phyloP scores from a whole-genome alignment of 2,888 invertebrate genomes.

The Apodemia hepburni region DNA sequence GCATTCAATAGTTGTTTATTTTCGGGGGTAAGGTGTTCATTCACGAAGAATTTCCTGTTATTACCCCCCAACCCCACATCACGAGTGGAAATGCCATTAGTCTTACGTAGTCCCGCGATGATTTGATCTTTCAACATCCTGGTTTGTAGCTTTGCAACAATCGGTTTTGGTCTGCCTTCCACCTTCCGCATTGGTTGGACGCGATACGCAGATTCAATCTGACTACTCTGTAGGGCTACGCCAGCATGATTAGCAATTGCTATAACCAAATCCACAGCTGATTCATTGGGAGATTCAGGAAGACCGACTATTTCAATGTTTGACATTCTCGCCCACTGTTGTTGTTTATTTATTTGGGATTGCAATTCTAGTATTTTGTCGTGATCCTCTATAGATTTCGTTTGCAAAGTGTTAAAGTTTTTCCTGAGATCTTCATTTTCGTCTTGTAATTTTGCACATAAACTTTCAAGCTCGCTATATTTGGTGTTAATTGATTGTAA shows the following conservation, averaged over 20 bases:
- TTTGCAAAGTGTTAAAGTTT: not conserved
- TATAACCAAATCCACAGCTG: too few species aligned
- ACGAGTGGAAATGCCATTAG: not conserved
- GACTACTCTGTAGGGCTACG: too few species aligned
- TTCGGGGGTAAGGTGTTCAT: not conserved
- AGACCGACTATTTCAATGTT: too few species aligned
- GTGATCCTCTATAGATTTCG: too few species aligned
- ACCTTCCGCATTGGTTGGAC: too few species aligned
- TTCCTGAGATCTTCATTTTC: not conserved
- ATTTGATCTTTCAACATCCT: not conserved
- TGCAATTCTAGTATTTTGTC: too few species aligned
- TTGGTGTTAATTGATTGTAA: not conserved
- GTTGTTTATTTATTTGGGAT: too few species aligned
- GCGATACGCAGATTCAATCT: too few species aligned
- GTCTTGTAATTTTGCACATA: not conserved
- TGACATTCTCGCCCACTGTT: too few species aligned
- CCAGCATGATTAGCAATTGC: too few species aligned
- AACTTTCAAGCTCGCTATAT: not conserved
- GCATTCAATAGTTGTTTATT: not conserved
- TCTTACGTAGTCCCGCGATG: not conserved
- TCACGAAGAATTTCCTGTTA: not conserved
- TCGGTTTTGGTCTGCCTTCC: not conserved
- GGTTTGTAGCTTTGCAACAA: not conserved
- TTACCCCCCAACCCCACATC: not conserved
- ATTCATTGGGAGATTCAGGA: too few species aligned